Evolutionary conservation across 1,140 invertebrate genomes (phyloP), one percentile per base, ranked within the genome.

Genomic region (Papilio machaon): DNA sequence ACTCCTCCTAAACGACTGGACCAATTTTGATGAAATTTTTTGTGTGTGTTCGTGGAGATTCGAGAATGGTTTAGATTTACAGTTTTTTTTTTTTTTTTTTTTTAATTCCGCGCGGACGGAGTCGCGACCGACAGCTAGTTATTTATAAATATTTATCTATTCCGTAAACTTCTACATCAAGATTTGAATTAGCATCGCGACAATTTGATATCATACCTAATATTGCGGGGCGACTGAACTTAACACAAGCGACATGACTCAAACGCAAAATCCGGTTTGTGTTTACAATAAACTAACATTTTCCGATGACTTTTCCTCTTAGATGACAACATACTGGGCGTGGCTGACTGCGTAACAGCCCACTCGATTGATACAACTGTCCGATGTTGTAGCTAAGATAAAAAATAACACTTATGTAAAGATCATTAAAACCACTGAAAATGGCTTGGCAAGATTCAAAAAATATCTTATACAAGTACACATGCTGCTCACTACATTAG

Each of bases 291-390:
- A 52, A 76, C 43, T 76, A 76, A 30, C 46, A 52, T 76, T 76
- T 76, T 30, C 74, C 74, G 74, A 76, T 76, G 74, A 76, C 74
- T 76, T 76, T 76, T 76, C 74, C 74, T 76, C 74, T 49, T 47
- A 47, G 74, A 52, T 76, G 74, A 76, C 74, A 76, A 76, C 74
- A 52, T 76, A n/a, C 23, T 30, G 74, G 74, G 74, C 74, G 46
- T 76, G 74, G 74, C 47, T 15, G 47, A 10, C 35, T 73, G 17
- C 38, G 38, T 17, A n/a, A 46, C 43, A 35, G 13, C 64, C 64
- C 64, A 70, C 64, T 70, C 64, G 30, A 70, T 70, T 70, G 64
- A 70, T 70, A 70, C 23, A 70, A 35, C 23, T 64, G 23, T 38
- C 64, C 64, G 64, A 70, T 70, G 0, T 70, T 70, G 23, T 70